Percentiles rank a stretch among this genome's conserved stretches.
Conservation (phyloP, 2,113 vertebrate species). For the Ochotona curzoniae region DNA sequence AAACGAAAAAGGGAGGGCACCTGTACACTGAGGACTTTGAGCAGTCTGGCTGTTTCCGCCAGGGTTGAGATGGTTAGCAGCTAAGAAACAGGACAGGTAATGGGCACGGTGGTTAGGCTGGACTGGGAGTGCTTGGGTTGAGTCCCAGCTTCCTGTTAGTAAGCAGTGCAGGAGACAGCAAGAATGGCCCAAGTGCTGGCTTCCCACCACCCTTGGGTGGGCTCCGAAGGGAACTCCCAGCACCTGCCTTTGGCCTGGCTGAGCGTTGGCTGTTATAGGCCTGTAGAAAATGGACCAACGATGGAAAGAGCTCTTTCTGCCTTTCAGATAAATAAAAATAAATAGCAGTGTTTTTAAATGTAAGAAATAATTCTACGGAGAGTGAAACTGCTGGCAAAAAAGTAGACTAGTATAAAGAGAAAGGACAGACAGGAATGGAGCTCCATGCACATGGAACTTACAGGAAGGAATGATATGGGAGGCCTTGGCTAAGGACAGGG, state of each 20-base stretch:
- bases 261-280: no score
- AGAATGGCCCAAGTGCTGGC: no score
- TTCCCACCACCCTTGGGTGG: no score
- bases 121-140: no score
- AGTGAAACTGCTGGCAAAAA: neutral
- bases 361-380: neutral
- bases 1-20: constrained; percentile 30
- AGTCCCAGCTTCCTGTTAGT: no score
- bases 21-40: neutral
- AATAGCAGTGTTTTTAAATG: neutral
- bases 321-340: no score
- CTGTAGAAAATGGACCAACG: no score
- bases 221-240: no score
- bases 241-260: no score
- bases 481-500: constrained; percentile 5
- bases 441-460: neutral
- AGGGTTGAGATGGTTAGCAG: neutral
- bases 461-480: neutral
- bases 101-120: no score
- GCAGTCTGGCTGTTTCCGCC: neutral
- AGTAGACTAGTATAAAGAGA: neutral
- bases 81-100: neutral
- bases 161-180: no score
- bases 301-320: no score
- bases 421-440: neutral